A percentile compares a stretch with the other conserved stretches of the same genome.
Evolutionary conservation across 1,140 invertebrate genomes (phyloP).

Genomic region (Galendromus occidentalis): DNA sequence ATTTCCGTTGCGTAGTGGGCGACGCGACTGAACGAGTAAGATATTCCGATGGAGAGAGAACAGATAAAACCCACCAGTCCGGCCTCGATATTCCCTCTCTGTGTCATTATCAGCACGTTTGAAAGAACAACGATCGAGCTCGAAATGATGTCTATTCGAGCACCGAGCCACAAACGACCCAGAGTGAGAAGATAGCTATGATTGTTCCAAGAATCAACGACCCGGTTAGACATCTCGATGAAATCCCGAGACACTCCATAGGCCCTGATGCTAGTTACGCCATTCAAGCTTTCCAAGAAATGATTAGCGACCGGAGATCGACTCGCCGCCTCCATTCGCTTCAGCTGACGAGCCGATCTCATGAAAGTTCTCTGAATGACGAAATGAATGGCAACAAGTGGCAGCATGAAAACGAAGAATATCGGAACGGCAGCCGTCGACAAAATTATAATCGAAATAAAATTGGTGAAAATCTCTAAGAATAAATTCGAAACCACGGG

Average conservation of each 20-base stretch:
- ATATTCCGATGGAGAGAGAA: too few relatives aligned
- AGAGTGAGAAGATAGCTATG: too few relatives aligned
- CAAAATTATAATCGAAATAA: conserved; percentile 45
- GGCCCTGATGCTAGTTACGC: conserved; percentile 46
- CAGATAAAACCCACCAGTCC: too few relatives aligned
- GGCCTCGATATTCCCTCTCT: too few relatives aligned
- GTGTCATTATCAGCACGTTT: too few relatives aligned
- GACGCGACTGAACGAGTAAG: too few relatives aligned
- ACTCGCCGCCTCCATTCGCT: conserved; percentile 37
- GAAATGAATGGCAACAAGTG: conserved; percentile 43
- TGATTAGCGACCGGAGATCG: conserved; percentile 92
- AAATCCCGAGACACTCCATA: conserved; percentile 33
- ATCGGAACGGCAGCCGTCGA: conserved; percentile 43
- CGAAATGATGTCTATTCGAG: too few relatives aligned
- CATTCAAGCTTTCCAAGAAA: conserved; percentile 68
- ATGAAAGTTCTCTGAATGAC: conserved; percentile 41
- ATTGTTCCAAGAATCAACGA: too few relatives aligned
- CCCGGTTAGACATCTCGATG: conserved; percentile 38
- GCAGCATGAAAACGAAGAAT: conserved; percentile 24
- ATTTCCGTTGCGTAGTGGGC: too few relatives aligned
- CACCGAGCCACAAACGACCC: too few relatives aligned
- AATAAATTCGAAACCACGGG: conserved; percentile 12
- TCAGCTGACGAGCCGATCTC: conserved; percentile 34
- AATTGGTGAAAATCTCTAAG: conserved; percentile 32
- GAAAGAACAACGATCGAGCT: too few relatives aligned